Conservation (phyloP, 2,113 vertebrate species). For the Ictidomys tridecemlineatus region DNA sequence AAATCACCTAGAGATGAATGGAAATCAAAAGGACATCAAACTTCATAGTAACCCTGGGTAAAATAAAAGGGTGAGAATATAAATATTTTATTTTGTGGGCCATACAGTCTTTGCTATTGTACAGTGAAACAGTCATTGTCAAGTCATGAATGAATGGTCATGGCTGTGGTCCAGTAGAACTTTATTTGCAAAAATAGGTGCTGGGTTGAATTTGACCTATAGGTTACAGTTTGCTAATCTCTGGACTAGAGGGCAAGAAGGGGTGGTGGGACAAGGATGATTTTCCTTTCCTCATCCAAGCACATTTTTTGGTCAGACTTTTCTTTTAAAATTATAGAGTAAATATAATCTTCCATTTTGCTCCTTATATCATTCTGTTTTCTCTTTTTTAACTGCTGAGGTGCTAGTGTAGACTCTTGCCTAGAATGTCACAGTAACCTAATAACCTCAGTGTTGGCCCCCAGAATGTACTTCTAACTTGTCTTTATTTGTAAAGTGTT, state of each 20-base stretch:
- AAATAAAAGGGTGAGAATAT: background rate
- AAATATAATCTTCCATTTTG: background rate
- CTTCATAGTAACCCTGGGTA: background rate
- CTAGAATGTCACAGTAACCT: background rate
- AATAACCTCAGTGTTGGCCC: background rate
- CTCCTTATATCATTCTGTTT: background rate
- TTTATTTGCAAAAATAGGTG: conserved; percentile 22
- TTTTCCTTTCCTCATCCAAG: conserved; percentile 52
- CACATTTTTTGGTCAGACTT: background rate
- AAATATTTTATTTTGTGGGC: conserved; percentile 3
- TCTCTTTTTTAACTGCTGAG: background rate
- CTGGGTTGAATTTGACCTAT: background rate
- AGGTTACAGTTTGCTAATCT: background rate
- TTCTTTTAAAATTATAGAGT: background rate
- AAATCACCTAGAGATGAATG: background rate
- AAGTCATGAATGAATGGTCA: conserved; percentile 20
- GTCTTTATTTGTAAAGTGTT: conserved; percentile 16
- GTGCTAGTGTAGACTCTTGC: background rate
- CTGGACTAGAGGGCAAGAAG: background rate
- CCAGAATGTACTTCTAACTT: background rate
- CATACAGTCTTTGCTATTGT: background rate
- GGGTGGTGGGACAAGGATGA: background rate
- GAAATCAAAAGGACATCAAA: background rate
- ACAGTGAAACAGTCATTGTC: background rate
- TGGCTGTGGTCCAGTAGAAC: background rate